These are phyloP conservation scores for Lagodon rhomboides DNA, from an alignment of 2,797 vertebrate genomes.

Conservation along the genomic window DNA sequence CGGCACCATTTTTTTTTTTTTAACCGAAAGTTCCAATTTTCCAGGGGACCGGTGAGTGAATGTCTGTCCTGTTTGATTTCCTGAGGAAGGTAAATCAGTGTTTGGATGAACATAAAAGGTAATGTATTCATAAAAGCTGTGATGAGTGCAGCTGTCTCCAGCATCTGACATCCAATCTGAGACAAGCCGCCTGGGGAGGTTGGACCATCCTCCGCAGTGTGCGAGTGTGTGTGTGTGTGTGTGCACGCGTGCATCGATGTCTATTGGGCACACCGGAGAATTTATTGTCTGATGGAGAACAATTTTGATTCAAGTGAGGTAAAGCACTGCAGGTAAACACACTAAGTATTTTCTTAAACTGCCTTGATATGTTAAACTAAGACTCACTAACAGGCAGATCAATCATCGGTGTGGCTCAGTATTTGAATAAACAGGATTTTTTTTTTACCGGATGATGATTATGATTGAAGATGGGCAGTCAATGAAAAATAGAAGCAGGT, in stretches of 20 bases:
- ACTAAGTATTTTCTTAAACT: neutral
- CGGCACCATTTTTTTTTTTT: slow-evolving; percentile 7
- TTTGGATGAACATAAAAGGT: slow-evolving; percentile 83
- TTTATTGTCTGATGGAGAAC: slow-evolving; percentile 46
- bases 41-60: slow-evolving; percentile 43
- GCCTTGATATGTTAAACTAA: slow-evolving; percentile 6
- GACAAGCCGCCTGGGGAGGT: slow-evolving; percentile 66
- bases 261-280: slow-evolving; percentile 41
- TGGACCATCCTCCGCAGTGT: slow-evolving; percentile 59
- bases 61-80: slow-evolving; percentile 74
- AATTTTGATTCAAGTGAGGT: slow-evolving; percentile 31
- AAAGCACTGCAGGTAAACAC: slow-evolving; percentile 19
- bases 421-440: neutral
- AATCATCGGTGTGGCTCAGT: neutral
- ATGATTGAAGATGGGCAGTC: slow-evolving; percentile 1
- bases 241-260: slow-evolving; percentile 27
- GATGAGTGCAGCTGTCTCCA: slow-evolving; percentile 86
- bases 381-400: neutral
- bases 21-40: slow-evolving; percentile 53
- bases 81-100: slow-evolving; percentile 83
- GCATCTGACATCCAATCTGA: slow-evolving; percentile 83
- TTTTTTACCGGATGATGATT: neutral
- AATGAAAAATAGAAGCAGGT: neutral
- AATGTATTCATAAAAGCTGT: slow-evolving; percentile 85
- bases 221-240: slow-evolving; percentile 22